Evolutionary conservation across 1,140 invertebrate species (phyloP).

Genomic region (Oryctes rhinoceros): DNA sequence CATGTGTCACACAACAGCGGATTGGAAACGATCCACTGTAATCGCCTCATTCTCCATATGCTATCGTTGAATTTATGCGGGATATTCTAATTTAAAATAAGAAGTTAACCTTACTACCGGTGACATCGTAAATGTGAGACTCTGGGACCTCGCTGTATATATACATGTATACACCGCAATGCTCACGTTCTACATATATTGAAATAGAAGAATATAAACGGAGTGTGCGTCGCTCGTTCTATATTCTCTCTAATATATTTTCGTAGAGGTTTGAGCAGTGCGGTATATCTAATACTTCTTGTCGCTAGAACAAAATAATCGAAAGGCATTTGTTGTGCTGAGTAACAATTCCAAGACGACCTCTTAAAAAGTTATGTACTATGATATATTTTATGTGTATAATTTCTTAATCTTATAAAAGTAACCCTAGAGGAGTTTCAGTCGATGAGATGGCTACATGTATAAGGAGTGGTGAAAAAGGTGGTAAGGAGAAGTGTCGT

Average conservation of each 20-base stretch:
- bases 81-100: too few relatives aligned
- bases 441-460: slow-evolving; percentile 1
- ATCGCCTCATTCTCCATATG: too few relatives aligned
- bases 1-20: too few relatives aligned
- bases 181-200: not conserved
- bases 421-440: not conserved
- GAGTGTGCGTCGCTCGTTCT: too few relatives aligned
- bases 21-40: too few relatives aligned
- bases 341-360: slow-evolving; percentile 35
- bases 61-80: too few relatives aligned
- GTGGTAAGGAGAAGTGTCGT: not conserved
- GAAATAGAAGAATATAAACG: not conserved
- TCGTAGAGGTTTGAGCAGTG: too few relatives aligned
- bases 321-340: slow-evolving; percentile 22
- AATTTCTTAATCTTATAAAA: not conserved
- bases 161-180: too few relatives aligned
- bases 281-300: not conserved
- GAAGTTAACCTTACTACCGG: too few relatives aligned
- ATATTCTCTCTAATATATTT: not conserved
- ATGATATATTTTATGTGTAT: not conserved
- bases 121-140: too few relatives aligned
- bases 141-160: too few relatives aligned
- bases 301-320: slow-evolving; percentile 31
- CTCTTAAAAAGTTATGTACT: not conserved
- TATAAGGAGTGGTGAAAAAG: not conserved